These are phyloP conservation scores for Lathronympha strigana DNA, from an alignment of 2,888 invertebrate genomes.

Conservation along the genomic window DNA sequence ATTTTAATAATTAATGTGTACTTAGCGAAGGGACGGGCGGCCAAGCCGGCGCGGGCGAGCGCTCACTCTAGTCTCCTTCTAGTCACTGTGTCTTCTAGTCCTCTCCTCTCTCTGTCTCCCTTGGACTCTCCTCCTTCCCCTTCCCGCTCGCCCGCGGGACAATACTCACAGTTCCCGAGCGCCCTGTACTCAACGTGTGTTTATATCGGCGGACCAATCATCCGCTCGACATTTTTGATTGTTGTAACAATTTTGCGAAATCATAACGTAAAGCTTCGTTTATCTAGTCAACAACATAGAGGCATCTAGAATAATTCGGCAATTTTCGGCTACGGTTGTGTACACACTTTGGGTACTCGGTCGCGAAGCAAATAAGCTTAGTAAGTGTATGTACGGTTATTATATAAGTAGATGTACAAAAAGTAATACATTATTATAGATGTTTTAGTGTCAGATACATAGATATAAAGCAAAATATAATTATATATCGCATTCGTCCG, in stretches of 20 bases:
- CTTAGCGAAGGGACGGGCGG: conserved; percentile 80
- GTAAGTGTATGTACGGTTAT: conserved; percentile 83
- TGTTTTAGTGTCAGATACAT: conserved; percentile 85
- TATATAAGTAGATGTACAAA: conserved; percentile 84
- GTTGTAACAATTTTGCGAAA: conserved; percentile 48
- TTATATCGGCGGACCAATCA: conserved; percentile 32
- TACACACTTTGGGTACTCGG: conserved; percentile 75
- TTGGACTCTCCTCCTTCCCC: conserved; percentile 9
- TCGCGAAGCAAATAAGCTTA: conserved; percentile 77
- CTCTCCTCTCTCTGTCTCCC: conserved; percentile 44
- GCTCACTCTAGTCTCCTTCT: conserved; percentile 53
- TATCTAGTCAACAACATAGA: conserved; percentile 58
- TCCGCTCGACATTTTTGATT: conserved; percentile 50
- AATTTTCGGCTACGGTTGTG: conserved; percentile 55
- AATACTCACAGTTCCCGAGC: conserved; percentile 72
- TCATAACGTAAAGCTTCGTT: conserved; percentile 53
- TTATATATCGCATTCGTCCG: conserved; percentile 85
- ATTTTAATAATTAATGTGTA: conserved; percentile 84
- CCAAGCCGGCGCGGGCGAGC: conserved; percentile 81
- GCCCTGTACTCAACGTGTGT: conserved; percentile 76
- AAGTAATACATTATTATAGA: conserved; percentile 84
- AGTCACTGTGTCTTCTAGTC: conserved; percentile 45
- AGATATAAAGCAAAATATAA: conserved; percentile 83
- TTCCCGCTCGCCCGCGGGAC: conserved; percentile 75
- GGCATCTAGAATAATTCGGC: conserved; percentile 46